These are phyloP conservation scores for Oegoconia quadripuncta DNA, from an alignment of 2,888 invertebrate species.

Conservation along the genomic window DNA sequence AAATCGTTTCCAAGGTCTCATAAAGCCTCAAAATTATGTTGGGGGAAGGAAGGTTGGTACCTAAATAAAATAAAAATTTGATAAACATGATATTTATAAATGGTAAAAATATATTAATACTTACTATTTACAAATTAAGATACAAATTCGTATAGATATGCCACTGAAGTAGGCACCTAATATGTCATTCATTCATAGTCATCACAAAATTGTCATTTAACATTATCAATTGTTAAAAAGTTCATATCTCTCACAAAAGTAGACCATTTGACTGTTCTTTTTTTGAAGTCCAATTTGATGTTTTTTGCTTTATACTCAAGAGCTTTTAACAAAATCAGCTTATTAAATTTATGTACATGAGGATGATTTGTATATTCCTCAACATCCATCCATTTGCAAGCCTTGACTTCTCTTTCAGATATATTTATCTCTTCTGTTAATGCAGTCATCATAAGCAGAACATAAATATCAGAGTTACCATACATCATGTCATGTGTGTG, in stretches of 20 bases:
- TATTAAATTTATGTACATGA: slow-evolving; percentile 85
- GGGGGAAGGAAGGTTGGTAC: too few species aligned
- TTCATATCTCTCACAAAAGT: slow-evolving; percentile 51
- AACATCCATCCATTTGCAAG: slow-evolving; percentile 90
- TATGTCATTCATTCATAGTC: too few species aligned
- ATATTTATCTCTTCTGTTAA: slow-evolving; percentile 79
- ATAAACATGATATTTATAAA: too few species aligned
- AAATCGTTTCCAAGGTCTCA: too few species aligned
- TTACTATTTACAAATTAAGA: neutral
- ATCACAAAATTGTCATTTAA: slow-evolving; percentile 22
- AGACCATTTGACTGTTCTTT: slow-evolving; percentile 65
- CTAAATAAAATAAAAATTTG: too few species aligned
- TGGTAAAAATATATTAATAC: neutral
- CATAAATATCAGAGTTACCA: slow-evolving; percentile 92
- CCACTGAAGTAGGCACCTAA: slow-evolving; percentile 12
- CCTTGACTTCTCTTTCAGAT: slow-evolving; percentile 87
- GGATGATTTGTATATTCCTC: slow-evolving; percentile 84
- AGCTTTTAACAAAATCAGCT: slow-evolving; percentile 81
- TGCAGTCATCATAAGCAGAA: slow-evolving; percentile 86
- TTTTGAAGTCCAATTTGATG: slow-evolving; percentile 79
- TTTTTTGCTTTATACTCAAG: slow-evolving; percentile 80
- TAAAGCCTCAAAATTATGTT: too few species aligned
- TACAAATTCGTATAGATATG: slow-evolving; percentile 12
- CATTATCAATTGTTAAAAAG: slow-evolving; percentile 46
- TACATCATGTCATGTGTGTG: slow-evolving; percentile 89